Conservation (phyloP, 1,140 invertebrate genomes). For the Hyles vespertilio region DNA sequence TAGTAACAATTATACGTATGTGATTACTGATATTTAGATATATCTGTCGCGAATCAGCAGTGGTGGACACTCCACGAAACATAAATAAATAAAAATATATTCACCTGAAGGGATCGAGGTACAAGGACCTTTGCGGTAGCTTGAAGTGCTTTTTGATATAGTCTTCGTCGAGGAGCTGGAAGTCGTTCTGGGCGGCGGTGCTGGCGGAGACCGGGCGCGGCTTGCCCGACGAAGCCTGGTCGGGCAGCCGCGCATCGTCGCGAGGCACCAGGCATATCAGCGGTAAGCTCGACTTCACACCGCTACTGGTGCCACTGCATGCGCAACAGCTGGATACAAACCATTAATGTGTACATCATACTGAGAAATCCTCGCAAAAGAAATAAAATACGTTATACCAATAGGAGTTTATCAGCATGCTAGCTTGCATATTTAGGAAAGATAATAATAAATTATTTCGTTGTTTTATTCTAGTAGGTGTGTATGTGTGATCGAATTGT, state of each 20-base stretch:
- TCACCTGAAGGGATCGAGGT: constrained; percentile 56
- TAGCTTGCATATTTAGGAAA: too few relatives aligned
- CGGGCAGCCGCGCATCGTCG: constrained; percentile 17
- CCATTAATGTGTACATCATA: too few relatives aligned
- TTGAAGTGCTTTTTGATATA: constrained; percentile 61
- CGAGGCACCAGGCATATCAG: constrained; percentile 54
- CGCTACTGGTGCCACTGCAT: constrained; percentile 25
- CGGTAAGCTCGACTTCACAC: constrained; percentile 31
- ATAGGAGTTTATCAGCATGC: too few relatives aligned
- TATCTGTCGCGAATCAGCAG: too few relatives aligned
- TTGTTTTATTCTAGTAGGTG: too few relatives aligned
- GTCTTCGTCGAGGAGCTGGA: constrained; percentile 47
- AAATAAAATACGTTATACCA: too few relatives aligned
- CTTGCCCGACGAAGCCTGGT: background rate
- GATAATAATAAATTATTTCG: too few relatives aligned
- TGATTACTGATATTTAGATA: background rate
- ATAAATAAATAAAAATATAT: background rate
- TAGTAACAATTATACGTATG: too few relatives aligned
- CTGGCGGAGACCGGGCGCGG: constrained; percentile 12
- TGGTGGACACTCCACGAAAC: too few relatives aligned
- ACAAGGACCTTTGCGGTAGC: constrained; percentile 45
- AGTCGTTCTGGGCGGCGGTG: constrained; percentile 19
- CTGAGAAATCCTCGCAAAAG: too few relatives aligned
- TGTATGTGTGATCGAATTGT: too few relatives aligned
- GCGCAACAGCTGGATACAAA: constrained; percentile 36